Percentiles rank a stretch among this genome's conserved stretches.
Conservation (phyloP, 2,113 vertebrate species). For the Symphodus melops region DNA sequence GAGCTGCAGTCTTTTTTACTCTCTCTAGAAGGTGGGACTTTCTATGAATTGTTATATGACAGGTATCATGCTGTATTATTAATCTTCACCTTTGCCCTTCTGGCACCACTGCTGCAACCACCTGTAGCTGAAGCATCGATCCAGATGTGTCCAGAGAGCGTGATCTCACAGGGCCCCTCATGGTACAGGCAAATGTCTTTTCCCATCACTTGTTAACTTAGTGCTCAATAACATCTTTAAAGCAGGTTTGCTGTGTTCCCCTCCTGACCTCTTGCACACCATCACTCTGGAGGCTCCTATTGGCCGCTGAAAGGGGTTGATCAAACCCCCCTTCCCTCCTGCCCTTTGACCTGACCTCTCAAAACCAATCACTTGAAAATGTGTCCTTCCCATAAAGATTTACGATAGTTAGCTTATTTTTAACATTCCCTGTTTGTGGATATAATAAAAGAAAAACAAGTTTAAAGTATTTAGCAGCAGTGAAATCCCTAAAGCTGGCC, state of each 20-base stretch:
- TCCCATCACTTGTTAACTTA: slow-evolving; percentile 19
- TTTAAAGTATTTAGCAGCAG: slow-evolving; percentile 55
- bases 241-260: slow-evolving; percentile 20
- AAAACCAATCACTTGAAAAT: slow-evolving; percentile 37
- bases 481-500: slow-evolving; percentile 45
- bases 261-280: slow-evolving; percentile 14
- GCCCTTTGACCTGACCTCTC: slow-evolving; percentile 30
- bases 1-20: too few relatives aligned
- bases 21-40: not conserved
- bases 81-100: slow-evolving; percentile 5
- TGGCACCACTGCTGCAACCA: not conserved
- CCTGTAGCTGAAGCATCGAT: slow-evolving; percentile 8
- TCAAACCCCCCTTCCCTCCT: slow-evolving; percentile 5
- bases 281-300: slow-evolving; percentile 13
- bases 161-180: slow-evolving; percentile 10
- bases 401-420: slow-evolving; percentile 55
- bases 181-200: slow-evolving; percentile 4
- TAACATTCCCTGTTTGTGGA: slow-evolving; percentile 57
- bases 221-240: slow-evolving; percentile 33
- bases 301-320: slow-evolving; percentile 20
- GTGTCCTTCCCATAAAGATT: slow-evolving; percentile 13
- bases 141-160: slow-evolving; percentile 29
- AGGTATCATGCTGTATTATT: not conserved
- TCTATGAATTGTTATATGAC: not conserved
- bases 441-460: slow-evolving; percentile 66